Evolutionary conservation across 2,888 invertebrate genomes (phyloP).

Genomic region (Epinotia nisella): DNA sequence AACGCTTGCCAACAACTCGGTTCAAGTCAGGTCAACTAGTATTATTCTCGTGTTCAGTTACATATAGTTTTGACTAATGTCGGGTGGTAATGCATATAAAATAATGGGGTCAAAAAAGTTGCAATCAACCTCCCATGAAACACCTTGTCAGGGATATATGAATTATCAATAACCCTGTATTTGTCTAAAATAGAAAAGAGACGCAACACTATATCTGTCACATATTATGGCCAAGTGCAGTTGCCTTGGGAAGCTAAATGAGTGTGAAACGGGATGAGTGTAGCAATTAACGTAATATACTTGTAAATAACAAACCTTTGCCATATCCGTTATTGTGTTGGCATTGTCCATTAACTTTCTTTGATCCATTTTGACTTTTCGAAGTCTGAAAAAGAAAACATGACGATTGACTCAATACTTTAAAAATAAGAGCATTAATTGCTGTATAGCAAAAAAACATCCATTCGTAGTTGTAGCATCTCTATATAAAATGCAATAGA

Average conservation of each 20-base stretch:
- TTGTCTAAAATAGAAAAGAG: neutral
- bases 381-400: constrained; percentile 88
- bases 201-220: neutral
- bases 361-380: constrained; percentile 99
- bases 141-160: too few species aligned
- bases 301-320: constrained; percentile 91
- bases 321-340: constrained; percentile 99
- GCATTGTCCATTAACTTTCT: constrained; percentile 99
- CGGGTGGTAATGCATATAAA: too few species aligned
- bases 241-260: constrained; percentile 66
- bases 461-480: too few species aligned
- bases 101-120: too few species aligned
- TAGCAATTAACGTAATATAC: constrained; percentile 63
- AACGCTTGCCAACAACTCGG: neutral
- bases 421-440: too few species aligned
- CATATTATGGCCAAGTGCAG: constrained; percentile 26
- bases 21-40: neutral
- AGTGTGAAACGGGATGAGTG: constrained; percentile 70
- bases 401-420: neutral
- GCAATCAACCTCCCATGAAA: too few species aligned
- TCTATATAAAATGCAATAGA: too few species aligned
- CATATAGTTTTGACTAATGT: too few species aligned
- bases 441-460: too few species aligned
- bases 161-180: neutral
- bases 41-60: too few species aligned